Evolutionary conservation across 2,888 invertebrate species (phyloP).

Genomic region (Andrena chrysosceles): DNA sequence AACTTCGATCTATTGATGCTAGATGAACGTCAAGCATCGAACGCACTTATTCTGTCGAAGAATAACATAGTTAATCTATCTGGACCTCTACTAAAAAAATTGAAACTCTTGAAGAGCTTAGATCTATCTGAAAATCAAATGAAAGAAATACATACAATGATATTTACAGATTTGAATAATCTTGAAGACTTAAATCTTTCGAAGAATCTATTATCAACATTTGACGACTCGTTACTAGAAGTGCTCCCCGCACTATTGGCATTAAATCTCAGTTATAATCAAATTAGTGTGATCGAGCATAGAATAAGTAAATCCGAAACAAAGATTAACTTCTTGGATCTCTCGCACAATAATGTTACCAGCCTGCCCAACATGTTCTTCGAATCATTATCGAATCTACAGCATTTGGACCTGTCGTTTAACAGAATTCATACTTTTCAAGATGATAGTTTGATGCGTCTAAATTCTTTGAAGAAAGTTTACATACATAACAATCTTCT

Average conservation of each 20-base stretch:
- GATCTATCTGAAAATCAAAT: slow-evolving; percentile 87
- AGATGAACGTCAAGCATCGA: slow-evolving; percentile 84
- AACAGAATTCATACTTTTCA: slow-evolving; percentile 73
- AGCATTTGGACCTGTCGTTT: slow-evolving; percentile 79
- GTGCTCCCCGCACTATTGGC: slow-evolving; percentile 84
- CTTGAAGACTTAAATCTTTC: slow-evolving; percentile 85
- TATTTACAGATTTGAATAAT: slow-evolving; percentile 81
- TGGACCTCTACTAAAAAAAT: slow-evolving; percentile 85
- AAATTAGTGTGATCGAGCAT: slow-evolving; percentile 80
- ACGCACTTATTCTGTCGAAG: slow-evolving; percentile 85
- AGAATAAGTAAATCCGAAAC: slow-evolving; percentile 78
- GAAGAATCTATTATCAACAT: slow-evolving; percentile 84
- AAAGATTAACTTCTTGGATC: slow-evolving; percentile 73
- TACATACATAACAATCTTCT: slow-evolving; percentile 75
- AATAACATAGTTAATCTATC: slow-evolving; percentile 86
- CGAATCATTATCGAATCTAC: slow-evolving; percentile 84
- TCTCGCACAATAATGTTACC: slow-evolving; percentile 83
- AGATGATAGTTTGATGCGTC: slow-evolving; percentile 45
- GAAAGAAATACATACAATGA: slow-evolving; percentile 83
- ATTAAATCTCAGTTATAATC: slow-evolving; percentile 86
- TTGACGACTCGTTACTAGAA: slow-evolving; percentile 84
- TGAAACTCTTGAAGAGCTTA: slow-evolving; percentile 85
- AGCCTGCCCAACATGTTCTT: slow-evolving; percentile 84
- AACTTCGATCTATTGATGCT: slow-evolving; percentile 76
- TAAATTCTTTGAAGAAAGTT: slow-evolving; percentile 65